Conservation (phyloP, 1,140 invertebrate genomes). For the Zaprionus africanus region DNA sequence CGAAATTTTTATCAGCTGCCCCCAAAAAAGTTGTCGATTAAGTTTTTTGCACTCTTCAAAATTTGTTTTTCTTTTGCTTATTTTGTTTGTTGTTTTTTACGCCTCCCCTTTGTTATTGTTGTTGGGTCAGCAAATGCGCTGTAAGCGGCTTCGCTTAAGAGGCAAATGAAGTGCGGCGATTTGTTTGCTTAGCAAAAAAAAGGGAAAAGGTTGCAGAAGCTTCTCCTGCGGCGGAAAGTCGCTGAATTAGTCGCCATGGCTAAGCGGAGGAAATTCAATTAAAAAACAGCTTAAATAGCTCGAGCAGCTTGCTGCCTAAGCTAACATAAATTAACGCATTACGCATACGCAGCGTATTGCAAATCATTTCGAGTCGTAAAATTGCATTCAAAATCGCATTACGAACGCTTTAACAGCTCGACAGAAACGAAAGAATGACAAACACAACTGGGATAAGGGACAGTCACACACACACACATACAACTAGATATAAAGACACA, state of each 20-base stretch:
- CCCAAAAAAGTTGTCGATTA: conserved; percentile 74
- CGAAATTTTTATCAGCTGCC: conserved; percentile 46
- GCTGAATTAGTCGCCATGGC: conserved; percentile 52
- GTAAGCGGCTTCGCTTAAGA: conserved; percentile 55
- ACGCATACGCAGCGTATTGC: conserved; percentile 37
- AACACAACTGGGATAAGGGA: not conserved
- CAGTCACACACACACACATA: not conserved
- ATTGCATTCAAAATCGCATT: conserved; percentile 44
- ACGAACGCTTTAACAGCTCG: conserved; percentile 40
- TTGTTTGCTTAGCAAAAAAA: conserved; percentile 65
- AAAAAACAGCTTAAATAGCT: conserved; percentile 29
- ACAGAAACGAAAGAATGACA: conserved; percentile 16
- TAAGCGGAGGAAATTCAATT: conserved; percentile 45
- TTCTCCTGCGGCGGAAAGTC: conserved; percentile 6
- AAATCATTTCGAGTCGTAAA: conserved; percentile 7
- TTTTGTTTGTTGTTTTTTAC: conserved; percentile 28
- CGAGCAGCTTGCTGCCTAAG: conserved; percentile 6
- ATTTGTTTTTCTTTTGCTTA: conserved; percentile 25
- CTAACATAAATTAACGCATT: conserved; percentile 25
- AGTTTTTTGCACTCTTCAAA: conserved; percentile 59
- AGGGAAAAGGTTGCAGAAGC: conserved; percentile 21
- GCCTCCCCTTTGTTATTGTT: conserved; percentile 20
- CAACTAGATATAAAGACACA: too few species aligned
- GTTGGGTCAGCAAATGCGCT: conserved; percentile 56
- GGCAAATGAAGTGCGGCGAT: conserved; percentile 75